Conservation (phyloP, 2,113 vertebrate genomes). For the Peromyscus californicus region DNA sequence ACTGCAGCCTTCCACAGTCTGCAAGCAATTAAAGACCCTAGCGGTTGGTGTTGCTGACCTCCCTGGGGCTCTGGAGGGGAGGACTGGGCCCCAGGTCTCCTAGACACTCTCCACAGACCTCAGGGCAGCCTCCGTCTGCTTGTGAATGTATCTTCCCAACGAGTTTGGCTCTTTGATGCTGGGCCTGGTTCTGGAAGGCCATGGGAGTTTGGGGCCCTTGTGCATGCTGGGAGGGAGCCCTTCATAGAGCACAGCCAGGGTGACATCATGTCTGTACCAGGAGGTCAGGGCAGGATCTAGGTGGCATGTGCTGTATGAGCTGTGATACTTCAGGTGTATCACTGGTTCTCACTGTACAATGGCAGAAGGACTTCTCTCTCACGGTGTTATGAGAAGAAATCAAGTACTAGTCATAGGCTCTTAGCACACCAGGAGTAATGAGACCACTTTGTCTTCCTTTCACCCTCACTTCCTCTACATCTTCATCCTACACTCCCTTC, state of each 20-base stretch:
- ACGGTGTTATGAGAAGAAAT: not conserved
- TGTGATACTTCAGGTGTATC: not conserved
- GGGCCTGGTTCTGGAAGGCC: conserved; percentile 31
- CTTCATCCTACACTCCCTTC: not conserved
- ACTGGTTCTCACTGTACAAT: conserved; percentile 35
- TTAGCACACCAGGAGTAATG: not conserved
- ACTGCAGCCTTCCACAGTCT: conserved; percentile 68
- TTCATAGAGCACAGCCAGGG: not conserved
- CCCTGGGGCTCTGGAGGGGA: not conserved
- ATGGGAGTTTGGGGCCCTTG: not conserved
- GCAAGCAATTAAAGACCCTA: conserved; percentile 86
- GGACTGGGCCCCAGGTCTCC: not conserved
- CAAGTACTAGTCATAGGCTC: not conserved
- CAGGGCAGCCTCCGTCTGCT: conserved; percentile 20
- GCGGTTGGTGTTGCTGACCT: conserved; percentile 48
- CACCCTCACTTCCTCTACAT: no score
- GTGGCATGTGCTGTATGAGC: not conserved
- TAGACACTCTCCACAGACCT: not conserved
- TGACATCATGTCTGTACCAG: not conserved
- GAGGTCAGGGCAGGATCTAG: not conserved
- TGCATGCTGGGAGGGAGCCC: not conserved
- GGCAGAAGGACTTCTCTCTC: not conserved
- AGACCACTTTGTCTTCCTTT: not conserved
- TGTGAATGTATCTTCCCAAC: not conserved
- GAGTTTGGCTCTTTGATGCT: not conserved